These are phyloP conservation scores for Myathropa florea DNA, from an alignment of 2,888 invertebrate genomes.

Conservation along the genomic window DNA sequence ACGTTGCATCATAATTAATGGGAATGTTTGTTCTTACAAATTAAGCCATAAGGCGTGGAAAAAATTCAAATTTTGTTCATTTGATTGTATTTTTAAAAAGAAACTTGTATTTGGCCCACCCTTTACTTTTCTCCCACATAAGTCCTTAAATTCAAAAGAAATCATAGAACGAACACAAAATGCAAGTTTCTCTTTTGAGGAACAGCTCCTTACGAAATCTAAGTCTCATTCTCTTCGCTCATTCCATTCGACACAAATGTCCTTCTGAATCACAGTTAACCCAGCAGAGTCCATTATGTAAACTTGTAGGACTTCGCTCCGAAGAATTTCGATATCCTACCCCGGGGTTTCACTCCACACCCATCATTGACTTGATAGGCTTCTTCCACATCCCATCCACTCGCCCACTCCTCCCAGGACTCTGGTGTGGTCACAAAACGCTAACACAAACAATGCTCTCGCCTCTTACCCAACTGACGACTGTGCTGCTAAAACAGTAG, in stretches of 20 bases:
- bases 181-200: neutral
- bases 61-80: no score
- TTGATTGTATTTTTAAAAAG: no score
- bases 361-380: neutral
- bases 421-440: neutral
- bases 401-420: no score
- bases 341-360: no score
- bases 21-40: no score
- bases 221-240: neutral
- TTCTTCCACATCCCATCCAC: neutral
- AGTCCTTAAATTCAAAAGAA: neutral
- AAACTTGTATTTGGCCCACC: no score
- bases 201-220: neutral
- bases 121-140: no score
- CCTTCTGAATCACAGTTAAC: neutral
- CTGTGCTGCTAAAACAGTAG: constrained; percentile 11
- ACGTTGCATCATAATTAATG: no score
- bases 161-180: neutral
- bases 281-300: neutral
- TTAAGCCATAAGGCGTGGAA: no score
- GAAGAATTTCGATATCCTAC: neutral
- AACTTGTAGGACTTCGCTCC: neutral
- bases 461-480: neutral
- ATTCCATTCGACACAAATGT: neutral
- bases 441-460: neutral